Conservation (phyloP, 2,113 vertebrate species). For the Sylvilagus bachmani region DNA sequence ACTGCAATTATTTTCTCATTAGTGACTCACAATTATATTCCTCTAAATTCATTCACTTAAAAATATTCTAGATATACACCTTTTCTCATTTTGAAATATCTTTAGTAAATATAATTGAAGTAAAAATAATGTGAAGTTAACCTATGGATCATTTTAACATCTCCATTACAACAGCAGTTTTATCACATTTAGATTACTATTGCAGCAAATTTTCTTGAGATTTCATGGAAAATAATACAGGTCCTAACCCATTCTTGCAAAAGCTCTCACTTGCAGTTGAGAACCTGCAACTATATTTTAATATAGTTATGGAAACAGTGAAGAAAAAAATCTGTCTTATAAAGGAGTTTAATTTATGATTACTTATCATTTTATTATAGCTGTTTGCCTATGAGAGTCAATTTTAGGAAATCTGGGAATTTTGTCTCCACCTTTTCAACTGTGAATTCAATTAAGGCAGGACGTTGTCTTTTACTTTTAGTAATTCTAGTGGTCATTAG, state of each 20-base stretch:
- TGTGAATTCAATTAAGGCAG: constrained; percentile 49
- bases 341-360: background rate
- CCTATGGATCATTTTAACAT: constrained; percentile 20
- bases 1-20: constrained; percentile 9
- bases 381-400: background rate
- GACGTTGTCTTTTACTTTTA: constrained; percentile 11
- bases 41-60: background rate
- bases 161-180: background rate
- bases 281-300: background rate
- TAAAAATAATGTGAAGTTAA: constrained; percentile 53
- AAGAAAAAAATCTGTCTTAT: background rate
- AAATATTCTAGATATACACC: constrained; percentile 44
- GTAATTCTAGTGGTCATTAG: constrained; percentile 14
- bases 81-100: background rate
- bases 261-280: background rate
- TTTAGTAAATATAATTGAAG: constrained; percentile 50
- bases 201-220: background rate
- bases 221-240: constrained; percentile 34
- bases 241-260: constrained; percentile 23
- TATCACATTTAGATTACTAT: background rate
- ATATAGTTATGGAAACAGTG: constrained; percentile 21
- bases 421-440: constrained; percentile 20
- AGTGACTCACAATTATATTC: constrained; percentile 33
- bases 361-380: background rate
- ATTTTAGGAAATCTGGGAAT: constrained; percentile 8